Base-by-base conservation (phyloP, 2,113 vertebrate species). In the Charina bottae region DNA sequence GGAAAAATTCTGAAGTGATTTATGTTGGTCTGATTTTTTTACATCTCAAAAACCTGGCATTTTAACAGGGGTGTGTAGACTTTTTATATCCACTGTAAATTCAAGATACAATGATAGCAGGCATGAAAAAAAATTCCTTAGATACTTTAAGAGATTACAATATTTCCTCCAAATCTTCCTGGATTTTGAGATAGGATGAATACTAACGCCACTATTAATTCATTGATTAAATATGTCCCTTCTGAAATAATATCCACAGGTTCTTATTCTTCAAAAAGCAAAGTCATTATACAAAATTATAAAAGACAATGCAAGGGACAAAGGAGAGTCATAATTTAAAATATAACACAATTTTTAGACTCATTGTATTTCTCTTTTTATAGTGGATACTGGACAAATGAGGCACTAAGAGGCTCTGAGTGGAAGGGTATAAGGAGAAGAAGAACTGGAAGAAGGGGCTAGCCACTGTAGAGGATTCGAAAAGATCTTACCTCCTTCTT, bases 61-160 rank as follows among this genome's bases (percentile, higher is more conserved):
- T n/a, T n/a, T n/a, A n/a, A n/a, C n/a, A n/a, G n/a, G n/a, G n/a
- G n/a, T n/a, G n/a, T n/a, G n/a, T n/a, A n/a, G n/a, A n/a, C n/a
- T n/a, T n/a, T n/a, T n/a, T n/a, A n/a, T n/a, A n/a, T n/a, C n/a
- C n/a, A n/a, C n/a, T n/a, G n/a, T n/a, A n/a, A n/a, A n/a, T 85
- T 91, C 21, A 85, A 92, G 54, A 5, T 15, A 37, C 26, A 12
- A 68, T 95, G 93, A 15, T 19, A 94, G 93, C 24, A 92, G 0
- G 0, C 2, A 92, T 96, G 95, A 97, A 93, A 97, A 98, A 97
- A 93, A 28, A 92, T 90, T 94, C 91, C 93, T 96, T 96, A 96
- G 26, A 94, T 94, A 91, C 49, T 8, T 33, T 94, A 96, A 96
- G 93, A 96, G 93, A 97, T 96, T 96, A 96, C 84, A 92, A 88